Conservation (phyloP, 2,113 vertebrate genomes). For the Psittacus erithacus region DNA sequence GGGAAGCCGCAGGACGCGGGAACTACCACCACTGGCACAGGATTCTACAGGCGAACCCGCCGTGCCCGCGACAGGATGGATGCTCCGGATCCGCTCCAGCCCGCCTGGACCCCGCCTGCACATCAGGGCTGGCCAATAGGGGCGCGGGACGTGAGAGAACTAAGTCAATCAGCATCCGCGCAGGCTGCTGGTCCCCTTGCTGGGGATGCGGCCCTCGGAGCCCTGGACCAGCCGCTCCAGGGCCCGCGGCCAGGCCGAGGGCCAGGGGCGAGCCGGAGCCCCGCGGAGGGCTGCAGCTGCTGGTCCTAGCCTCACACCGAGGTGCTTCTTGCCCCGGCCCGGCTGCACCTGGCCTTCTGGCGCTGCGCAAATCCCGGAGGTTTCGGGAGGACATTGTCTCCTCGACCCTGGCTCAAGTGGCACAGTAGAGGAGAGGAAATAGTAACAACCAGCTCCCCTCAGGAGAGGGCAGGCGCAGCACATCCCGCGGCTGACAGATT, state of each 20-base stretch:
- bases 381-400: background rate
- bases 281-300: background rate
- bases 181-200: background rate
- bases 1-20: background rate
- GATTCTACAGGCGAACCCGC: background rate
- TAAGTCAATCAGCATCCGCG: background rate
- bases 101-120: too few relatives aligned
- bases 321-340: background rate
- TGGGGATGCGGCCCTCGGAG: background rate
- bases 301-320: background rate
- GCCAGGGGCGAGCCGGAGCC: too few relatives aligned
- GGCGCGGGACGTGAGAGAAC: accelerated
- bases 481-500: background rate
- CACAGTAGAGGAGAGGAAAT: background rate
- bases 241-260: too few relatives aligned
- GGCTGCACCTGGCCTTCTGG: background rate
- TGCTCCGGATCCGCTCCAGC: too few relatives aligned
- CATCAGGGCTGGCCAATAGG: background rate
- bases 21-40: accelerated
- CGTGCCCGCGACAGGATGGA: background rate
- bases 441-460: too few relatives aligned
- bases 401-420: background rate
- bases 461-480: accelerated
- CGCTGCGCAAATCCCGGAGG: accelerated
- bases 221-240: accelerated